These are phyloP conservation scores for Fistularia tabacaria DNA, from an alignment of 2,797 vertebrate genomes.

Conservation along the genomic window DNA sequence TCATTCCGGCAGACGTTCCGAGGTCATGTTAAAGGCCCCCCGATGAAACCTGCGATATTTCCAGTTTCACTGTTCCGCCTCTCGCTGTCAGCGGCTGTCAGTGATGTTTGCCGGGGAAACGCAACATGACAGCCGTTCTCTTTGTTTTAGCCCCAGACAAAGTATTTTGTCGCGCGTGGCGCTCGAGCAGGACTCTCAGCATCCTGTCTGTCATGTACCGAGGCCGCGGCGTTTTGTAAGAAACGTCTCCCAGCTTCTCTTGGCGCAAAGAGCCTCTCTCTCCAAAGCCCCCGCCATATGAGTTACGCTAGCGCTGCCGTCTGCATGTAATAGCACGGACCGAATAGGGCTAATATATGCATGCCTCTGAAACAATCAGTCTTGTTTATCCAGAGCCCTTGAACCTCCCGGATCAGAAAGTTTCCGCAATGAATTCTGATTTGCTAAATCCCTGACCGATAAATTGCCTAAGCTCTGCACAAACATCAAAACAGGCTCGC, in stretches of 20 bases:
- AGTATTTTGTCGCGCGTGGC: slow-evolving; percentile 23
- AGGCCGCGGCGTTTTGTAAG: slow-evolving; percentile 13
- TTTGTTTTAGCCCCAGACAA: slow-evolving; percentile 23
- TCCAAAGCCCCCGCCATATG: too few species aligned
- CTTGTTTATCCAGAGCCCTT: slow-evolving; percentile 74
- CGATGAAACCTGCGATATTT: slow-evolving; percentile 31
- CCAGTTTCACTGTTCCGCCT: slow-evolving; percentile 19
- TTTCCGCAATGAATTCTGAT: slow-evolving; percentile 70
- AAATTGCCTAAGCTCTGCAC: slow-evolving; percentile 65
- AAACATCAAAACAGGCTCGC: slow-evolving; percentile 64
- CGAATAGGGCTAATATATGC: slow-evolving; percentile 65
- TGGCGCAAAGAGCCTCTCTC: too few species aligned
- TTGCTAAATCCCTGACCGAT: slow-evolving; percentile 70
- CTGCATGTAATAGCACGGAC: slow-evolving; percentile 52
- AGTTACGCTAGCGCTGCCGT: slow-evolving; percentile 46
- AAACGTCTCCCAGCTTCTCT: slow-evolving; percentile 10
- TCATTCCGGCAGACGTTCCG: slow-evolving; percentile 4
- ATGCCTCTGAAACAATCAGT: slow-evolving; percentile 70
- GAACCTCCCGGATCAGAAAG: slow-evolving; percentile 68
- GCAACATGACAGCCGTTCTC: slow-evolving; percentile 31
- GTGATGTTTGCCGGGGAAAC: slow-evolving; percentile 21
- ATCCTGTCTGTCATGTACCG: slow-evolving; percentile 17
- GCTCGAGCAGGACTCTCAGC: slow-evolving; percentile 28
- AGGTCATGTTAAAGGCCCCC: slow-evolving; percentile 7
- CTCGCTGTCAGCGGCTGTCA: slow-evolving; percentile 33